Percentiles rank a stretch among this genome's conserved stretches.
These are phyloP conservation scores for Sebastes oblongus DNA, from an alignment of 2,797 vertebrate genomes.

Conservation along the genomic window DNA sequence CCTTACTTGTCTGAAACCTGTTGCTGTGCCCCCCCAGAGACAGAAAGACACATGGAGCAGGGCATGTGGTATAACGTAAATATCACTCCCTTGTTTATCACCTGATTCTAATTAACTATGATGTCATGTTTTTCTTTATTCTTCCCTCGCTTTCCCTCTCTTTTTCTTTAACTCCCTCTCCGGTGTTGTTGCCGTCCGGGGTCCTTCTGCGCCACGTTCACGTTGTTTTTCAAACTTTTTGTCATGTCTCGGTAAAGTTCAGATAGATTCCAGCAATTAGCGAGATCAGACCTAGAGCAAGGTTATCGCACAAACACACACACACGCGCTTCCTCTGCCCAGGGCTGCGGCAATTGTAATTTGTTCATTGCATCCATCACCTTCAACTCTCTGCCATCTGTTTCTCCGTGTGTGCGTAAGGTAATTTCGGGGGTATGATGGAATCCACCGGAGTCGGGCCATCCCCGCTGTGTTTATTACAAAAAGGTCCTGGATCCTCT, in stretches of 20 bases:
- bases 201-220: neutral
- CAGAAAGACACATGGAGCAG: conserved; percentile 68
- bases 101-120: conserved; percentile 85
- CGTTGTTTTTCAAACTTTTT: conserved; percentile 21
- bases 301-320: conserved; percentile 38
- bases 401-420: conserved; percentile 27
- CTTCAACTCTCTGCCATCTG: conserved; percentile 68
- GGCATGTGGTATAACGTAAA: conserved; percentile 82
- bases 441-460: conserved; percentile 48
- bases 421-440: conserved; percentile 57
- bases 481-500: conserved; percentile 54
- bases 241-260: conserved; percentile 46
- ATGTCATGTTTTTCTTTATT: conserved; percentile 79
- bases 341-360: conserved; percentile 49
- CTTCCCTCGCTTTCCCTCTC: conserved; percentile 40
- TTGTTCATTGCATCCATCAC: conserved; percentile 63
- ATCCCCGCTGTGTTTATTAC: conserved; percentile 68
- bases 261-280: conserved; percentile 62
- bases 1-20: conserved; percentile 77
- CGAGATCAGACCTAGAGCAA: conserved; percentile 52
- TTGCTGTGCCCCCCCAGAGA: conserved; percentile 69
- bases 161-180: conserved; percentile 37
- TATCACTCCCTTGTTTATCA: conserved; percentile 81
- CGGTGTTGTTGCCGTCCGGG: conserved; percentile 24
- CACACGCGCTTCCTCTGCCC: conserved; percentile 7